Evolutionary conservation across 2,113 vertebrate genomes (phyloP).

Genomic region (Brienomyrus longianalis): DNA sequence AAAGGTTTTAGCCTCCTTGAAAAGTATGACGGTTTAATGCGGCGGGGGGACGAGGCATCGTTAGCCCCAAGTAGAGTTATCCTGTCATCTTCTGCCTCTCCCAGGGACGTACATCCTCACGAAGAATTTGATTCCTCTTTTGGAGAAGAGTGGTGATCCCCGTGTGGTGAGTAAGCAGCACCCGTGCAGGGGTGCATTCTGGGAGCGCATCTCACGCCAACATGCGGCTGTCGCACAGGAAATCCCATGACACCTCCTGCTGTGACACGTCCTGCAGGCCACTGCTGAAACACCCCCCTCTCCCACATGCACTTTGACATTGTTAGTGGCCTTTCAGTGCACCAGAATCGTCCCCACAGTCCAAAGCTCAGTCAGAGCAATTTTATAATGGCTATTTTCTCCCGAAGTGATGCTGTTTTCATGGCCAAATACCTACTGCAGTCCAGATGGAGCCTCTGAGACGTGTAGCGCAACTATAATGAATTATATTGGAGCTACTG

Average conservation of each 20-base stretch:
- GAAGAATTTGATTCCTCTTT: constrained; percentile 60
- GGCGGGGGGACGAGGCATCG: neutral
- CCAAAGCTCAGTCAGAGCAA: neutral
- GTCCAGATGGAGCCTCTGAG: neutral
- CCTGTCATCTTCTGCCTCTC: neutral
- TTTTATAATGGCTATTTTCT: neutral
- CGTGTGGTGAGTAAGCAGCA: constrained; percentile 60
- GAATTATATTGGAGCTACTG: neutral
- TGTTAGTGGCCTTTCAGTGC: neutral
- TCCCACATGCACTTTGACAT: neutral
- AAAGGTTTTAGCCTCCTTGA: neutral
- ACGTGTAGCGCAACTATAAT: neutral
- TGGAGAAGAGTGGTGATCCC: constrained; percentile 66
- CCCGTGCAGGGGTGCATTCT: neutral
- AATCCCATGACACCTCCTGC: neutral
- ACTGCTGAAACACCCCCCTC: neutral
- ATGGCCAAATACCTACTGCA: neutral
- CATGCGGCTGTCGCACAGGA: neutral
- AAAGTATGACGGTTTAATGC: neutral
- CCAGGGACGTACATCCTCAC: constrained; percentile 64
- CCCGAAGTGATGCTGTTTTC: neutral
- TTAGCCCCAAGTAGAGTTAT: neutral
- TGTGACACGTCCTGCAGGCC: neutral
- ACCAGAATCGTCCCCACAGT: neutral
- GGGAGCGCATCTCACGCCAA: neutral